Percentiles rank a stretch among this genome's conserved stretches.
Evolutionary conservation across 2,888 invertebrate genomes (phyloP).

Genomic region (Busseola fusca): DNA sequence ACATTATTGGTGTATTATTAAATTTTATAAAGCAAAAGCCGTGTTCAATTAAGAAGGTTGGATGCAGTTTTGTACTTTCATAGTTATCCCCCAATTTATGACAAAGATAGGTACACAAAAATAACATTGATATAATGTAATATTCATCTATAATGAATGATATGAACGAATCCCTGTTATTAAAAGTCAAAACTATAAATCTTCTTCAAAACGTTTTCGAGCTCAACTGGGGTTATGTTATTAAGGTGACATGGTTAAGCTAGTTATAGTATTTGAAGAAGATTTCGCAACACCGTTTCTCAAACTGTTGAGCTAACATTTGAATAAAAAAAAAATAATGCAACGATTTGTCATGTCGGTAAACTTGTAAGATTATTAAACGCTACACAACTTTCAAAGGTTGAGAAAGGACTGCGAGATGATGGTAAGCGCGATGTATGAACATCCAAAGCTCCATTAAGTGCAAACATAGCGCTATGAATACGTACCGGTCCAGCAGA

Average conservation of each 20-base stretch:
- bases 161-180: conserved; percentile 26
- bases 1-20: not conserved
- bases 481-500: conserved; percentile 85
- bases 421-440: conserved; percentile 59
- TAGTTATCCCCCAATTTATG: conserved; percentile 15
- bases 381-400: conserved; percentile 6
- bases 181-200: conserved; percentile 25
- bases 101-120: conserved; percentile 26
- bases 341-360: not conserved
- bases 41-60: not conserved
- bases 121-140: conserved; percentile 29
- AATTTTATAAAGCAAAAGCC: not conserved
- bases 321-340: conserved; percentile 9
- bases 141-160: conserved; percentile 35
- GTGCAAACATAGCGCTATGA: conserved; percentile 65
- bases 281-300: conserved; percentile 45
- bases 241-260: not conserved
- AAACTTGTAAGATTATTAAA: conserved; percentile 4
- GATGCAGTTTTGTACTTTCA: conserved; percentile 28
- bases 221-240: not conserved
- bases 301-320: conserved; percentile 31
- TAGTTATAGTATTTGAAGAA: conserved; percentile 41
- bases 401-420: conserved; percentile 44
- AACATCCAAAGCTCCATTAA: conserved; percentile 67
- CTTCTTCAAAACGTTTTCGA: conserved; percentile 38